phyloP scores from a whole-genome alignment of 2,797 vertebrate species.

The Agapornis canus region DNA sequence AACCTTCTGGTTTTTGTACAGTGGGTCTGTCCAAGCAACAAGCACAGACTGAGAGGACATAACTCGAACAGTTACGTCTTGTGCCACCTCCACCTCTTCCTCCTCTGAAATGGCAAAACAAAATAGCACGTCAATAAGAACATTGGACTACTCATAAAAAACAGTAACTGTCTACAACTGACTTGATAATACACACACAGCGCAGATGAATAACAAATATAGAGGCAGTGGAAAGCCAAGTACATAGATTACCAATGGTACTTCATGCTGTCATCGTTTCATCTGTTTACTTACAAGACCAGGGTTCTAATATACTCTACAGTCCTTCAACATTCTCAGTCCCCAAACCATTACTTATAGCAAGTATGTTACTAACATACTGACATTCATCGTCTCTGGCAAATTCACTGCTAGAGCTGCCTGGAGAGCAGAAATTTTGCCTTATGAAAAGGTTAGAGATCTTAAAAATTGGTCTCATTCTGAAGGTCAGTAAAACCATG shows the following conservation, averaged over 20 bases:
- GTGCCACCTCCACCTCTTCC: conserved; percentile 83
- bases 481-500: neutral
- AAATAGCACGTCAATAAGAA: neutral
- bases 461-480: neutral
- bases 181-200: rapidly evolving
- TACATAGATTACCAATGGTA: neutral
- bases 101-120: conserved; percentile 82
- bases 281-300: neutral
- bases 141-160: neutral
- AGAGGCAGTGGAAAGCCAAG: neutral
- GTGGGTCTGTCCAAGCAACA: conserved; percentile 92
- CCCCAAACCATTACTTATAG: neutral
- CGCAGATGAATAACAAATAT: neutral
- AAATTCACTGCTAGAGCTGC: neutral
- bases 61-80: conserved; percentile 91
- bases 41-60: conserved; percentile 95
- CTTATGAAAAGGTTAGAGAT: neutral
- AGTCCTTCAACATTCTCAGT: neutral
- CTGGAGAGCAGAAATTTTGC: neutral
- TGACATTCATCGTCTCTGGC: neutral
- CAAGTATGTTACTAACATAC: neutral
- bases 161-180: neutral
- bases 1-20: conserved; percentile 83
- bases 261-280: neutral
- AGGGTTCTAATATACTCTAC: neutral